These are phyloP conservation scores for Stegostoma tigrinum DNA, from an alignment of 2,113 vertebrate genomes.

Conservation along the genomic window DNA sequence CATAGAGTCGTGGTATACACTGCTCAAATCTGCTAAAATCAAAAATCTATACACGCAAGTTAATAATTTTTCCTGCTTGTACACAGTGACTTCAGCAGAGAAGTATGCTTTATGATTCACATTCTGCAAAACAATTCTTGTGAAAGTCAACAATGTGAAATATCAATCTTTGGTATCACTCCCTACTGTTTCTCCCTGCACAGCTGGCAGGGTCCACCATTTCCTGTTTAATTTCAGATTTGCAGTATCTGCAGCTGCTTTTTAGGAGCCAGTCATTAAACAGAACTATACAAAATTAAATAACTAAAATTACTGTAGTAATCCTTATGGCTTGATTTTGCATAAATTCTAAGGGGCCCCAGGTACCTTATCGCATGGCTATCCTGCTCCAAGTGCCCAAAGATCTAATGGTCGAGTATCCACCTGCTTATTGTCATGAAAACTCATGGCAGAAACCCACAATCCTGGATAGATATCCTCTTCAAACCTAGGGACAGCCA, in stretches of 20 bases:
- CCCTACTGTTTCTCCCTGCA: not conserved
- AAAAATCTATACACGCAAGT: not conserved
- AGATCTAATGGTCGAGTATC: too few species aligned
- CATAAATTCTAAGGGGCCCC: not conserved
- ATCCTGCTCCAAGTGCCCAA: too few species aligned
- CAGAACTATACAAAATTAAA: not conserved
- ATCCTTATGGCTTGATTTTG: not conserved
- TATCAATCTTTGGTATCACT: not conserved
- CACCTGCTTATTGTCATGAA: too few species aligned
- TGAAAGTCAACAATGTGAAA: not conserved
- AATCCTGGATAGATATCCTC: too few species aligned
- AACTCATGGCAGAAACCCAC: too few species aligned
- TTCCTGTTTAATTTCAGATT: not conserved
- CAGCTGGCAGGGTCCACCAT: not conserved
- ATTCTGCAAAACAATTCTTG: not conserved
- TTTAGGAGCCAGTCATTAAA: not conserved
- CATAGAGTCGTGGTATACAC: not conserved
- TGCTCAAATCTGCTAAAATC: not conserved
- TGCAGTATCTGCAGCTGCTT: not conserved
- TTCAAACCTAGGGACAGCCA: too few species aligned
- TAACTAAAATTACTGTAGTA: not conserved
- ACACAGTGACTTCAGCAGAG: not conserved
- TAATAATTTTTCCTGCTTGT: not conserved
- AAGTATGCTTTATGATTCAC: not conserved
- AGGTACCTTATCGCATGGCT: too few species aligned